Conservation (phyloP, 53 echinoderm and acorn worm species). For the Astropecten irregularis region DNA sequence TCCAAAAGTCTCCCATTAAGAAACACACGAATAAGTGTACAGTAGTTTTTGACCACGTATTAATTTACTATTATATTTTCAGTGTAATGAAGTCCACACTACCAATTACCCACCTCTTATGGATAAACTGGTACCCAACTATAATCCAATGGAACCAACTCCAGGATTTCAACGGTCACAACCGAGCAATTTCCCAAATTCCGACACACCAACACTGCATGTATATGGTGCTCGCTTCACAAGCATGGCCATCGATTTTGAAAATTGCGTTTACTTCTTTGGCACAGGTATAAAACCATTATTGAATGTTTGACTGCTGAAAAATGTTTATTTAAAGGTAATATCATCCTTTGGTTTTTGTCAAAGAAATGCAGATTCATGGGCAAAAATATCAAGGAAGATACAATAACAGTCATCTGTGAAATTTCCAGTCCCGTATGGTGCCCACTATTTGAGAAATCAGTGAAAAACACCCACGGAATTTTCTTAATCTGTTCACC, state of each 20-base stretch:
- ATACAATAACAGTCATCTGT: no score
- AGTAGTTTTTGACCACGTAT: no score
- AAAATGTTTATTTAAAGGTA: no score
- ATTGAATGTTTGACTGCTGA: no score
- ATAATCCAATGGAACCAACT: background rate
- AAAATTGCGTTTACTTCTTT: constrained; percentile 7
- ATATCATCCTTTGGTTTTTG: background rate
- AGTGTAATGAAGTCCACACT: background rate
- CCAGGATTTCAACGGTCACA: background rate
- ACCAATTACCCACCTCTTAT: background rate
- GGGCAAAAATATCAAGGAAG: no score
- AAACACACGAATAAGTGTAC: no score
- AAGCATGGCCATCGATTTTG: constrained; percentile 8
- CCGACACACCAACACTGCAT: constrained; percentile 5
- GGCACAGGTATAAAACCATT: constrained; percentile 50
- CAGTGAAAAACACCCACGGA: no score
- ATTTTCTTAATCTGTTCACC: no score
- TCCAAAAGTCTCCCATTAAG: no score
- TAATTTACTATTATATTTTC: background rate
- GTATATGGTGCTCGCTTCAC: constrained; percentile 22
- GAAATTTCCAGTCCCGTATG: no score
- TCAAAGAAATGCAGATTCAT: background rate
- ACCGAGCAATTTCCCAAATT: background rate
- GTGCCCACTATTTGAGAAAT: no score
- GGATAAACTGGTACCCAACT: constrained; percentile 20